Evolutionary conservation across 2,888 invertebrate species (phyloP).

Genomic region (Dasypolia templi): DNA sequence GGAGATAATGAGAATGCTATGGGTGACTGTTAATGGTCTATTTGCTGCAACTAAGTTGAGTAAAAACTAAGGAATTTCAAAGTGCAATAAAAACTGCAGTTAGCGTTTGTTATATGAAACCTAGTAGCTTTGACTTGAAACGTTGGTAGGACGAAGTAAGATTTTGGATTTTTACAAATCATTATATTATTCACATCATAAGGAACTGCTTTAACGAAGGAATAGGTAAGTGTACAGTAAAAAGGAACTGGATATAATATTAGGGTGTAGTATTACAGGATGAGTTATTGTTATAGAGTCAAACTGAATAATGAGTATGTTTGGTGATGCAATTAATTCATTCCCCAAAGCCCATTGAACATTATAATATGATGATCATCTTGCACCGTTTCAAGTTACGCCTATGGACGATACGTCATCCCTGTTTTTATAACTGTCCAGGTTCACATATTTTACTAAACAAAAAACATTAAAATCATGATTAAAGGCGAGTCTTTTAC

Average conservation of each 20-base stretch:
- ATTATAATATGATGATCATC: constrained; percentile 4
- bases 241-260: not conserved
- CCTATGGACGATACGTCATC: not conserved
- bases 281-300: not conserved
- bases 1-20: constrained; percentile 53
- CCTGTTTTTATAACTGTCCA: not conserved
- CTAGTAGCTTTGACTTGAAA: constrained; percentile 17
- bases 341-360: not conserved
- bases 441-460: not conserved
- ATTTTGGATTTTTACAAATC: constrained; percentile 1
- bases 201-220: not conserved
- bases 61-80: constrained; percentile 43
- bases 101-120: constrained; percentile 45
- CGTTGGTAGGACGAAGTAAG: not conserved
- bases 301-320: not conserved
- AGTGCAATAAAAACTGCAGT: constrained; percentile 49
- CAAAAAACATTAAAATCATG: not conserved
- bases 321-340: constrained; percentile 4
- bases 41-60: constrained; percentile 58
- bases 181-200: not conserved
- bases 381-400: constrained; percentile 15
- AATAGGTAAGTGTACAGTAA: not conserved
- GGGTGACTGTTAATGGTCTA: constrained; percentile 55
- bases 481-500: not conserved
- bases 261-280: constrained; percentile 3